A percentile compares a stretch with the other conserved stretches of the same genome.
phyloP scores from a whole-genome alignment of 2,888 invertebrate species.

The Venusia cambrica region DNA sequence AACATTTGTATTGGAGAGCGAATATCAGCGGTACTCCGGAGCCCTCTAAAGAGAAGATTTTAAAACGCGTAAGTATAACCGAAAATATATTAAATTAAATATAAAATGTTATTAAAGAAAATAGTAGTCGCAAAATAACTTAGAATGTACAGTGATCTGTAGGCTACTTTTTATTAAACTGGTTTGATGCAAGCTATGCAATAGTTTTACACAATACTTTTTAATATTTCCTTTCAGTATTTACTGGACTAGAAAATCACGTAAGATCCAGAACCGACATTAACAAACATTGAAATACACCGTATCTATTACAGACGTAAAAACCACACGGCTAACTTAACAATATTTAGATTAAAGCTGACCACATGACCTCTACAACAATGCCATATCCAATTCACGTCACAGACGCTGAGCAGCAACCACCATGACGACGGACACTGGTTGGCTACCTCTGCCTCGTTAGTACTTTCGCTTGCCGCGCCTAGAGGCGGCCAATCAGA shows the following conservation, averaged over 20 bases:
- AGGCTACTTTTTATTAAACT: no score
- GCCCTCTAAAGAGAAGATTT: no score
- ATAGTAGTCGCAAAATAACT: no score
- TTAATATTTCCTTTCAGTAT: no score
- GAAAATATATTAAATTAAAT: no score
- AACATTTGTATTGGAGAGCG: no score
- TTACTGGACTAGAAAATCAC: conserved; percentile 1
- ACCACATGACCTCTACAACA: conserved; percentile 37
- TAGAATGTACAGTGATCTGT: no score
- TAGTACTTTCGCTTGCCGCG: conserved; percentile 42
- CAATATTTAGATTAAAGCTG: conserved; percentile 16
- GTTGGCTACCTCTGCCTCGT: conserved; percentile 47
- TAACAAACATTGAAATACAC: conserved; percentile 20
- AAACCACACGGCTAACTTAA: conserved; percentile 20
- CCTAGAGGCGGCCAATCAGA: conserved; percentile 36
- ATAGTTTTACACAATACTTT: no score
- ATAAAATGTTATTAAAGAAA: no score
- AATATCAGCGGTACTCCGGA: no score
- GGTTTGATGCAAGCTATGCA: no score
- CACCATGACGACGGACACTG: conserved; percentile 48
- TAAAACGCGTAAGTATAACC: no score
- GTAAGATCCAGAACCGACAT: conserved; percentile 15
- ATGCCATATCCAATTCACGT: conserved; percentile 59
- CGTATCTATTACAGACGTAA: conserved; percentile 22
- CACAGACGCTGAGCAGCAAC: conserved; percentile 48